Base-by-base conservation (phyloP, 2,113 vertebrate genomes). In the Embiotoca jacksoni region DNA sequence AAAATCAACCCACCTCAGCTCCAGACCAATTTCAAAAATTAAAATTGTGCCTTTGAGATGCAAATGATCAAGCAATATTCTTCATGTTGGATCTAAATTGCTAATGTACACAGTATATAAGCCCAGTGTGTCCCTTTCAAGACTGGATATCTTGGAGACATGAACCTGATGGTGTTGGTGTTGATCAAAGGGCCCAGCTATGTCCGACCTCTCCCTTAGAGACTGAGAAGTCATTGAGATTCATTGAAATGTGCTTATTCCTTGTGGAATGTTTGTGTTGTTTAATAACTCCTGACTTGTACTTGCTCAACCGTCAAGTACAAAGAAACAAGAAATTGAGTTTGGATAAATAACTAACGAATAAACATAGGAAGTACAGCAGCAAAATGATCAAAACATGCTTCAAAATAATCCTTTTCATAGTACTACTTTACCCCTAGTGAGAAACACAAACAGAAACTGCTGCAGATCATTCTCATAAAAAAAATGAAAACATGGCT, bases 61-160 rank as follows among this genome's bases (percentile, higher is more conserved):
- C 89, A 94, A 95, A 95, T 93, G 84, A 77, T 76, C 72, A 60
- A 91, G 91, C 83, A 87, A 84, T 92, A 88, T 88, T 92, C 84
- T 87, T 85, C 82, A 79, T 80, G 89, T 91, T 73, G 75, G 82
- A 95, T 94, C 88, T 95, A 93, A 92, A 94, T 95, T 94, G 92
- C 91, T 93, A 94, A 94, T 95, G 84, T 89, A 87, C 85, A 89
- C 84, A 81, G 78, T 84, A 85, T 87, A 88, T 84, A 79, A 84
- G 88, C 81, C 37, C 69, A 83, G 80, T 84, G 70, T 85, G 75
- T 85, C 81, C 85, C 90, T 93, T 94, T 94, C 89, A 93, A 91
- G 84, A 72, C 70, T 59, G 72, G 72, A 82, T 90, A 77, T 91
- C 89, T 91, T 76, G 58, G 62, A 92, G 89, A 93, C 91, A 91